A percentile compares a stretch with the other conserved stretches of the same genome.
phyloP scores from a whole-genome alignment of 2,888 invertebrate species.

The Drosophila prolongata region DNA sequence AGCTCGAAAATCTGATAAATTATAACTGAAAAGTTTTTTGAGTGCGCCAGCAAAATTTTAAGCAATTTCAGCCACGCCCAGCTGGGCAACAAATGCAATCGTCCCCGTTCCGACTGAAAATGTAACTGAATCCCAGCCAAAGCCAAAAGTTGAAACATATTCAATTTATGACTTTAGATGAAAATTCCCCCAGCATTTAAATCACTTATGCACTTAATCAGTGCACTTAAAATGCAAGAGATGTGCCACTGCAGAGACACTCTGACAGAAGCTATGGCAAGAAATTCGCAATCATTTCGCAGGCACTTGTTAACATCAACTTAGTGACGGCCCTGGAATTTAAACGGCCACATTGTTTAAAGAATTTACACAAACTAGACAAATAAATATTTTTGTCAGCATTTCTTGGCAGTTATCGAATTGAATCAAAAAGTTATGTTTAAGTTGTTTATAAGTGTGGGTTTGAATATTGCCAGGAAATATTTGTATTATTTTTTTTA shows the following conservation, averaged over 20 bases:
- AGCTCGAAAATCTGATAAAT: conserved; percentile 68
- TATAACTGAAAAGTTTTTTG: conserved; percentile 55
- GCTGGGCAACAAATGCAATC: conserved; percentile 17
- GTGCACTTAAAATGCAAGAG: conserved; percentile 64
- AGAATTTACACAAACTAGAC: neutral
- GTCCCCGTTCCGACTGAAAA: neutral
- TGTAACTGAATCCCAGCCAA: conserved; percentile 36
- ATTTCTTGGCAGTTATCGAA: no score
- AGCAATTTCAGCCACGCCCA: conserved; percentile 43
- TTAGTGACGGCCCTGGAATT: neutral
- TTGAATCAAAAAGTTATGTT: neutral
- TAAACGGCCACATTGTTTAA: neutral
- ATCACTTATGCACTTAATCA: conserved; percentile 70
- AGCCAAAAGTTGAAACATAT: conserved; percentile 63
- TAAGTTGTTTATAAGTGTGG: no score
- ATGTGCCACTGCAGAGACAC: conserved; percentile 41
- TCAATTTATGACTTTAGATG: conserved; percentile 64
- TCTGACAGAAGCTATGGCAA: conserved; percentile 34
- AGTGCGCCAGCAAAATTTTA: conserved; percentile 49
- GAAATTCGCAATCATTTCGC: conserved; percentile 28
- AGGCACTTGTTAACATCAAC: conserved; percentile 20
- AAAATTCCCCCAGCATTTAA: conserved; percentile 58
- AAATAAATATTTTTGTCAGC: no score
- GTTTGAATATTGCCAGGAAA: no score
- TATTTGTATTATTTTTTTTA: no score